Evolutionary conservation across 2,888 invertebrate genomes (phyloP).

Genomic region (Sphaerophoria taeniata): DNA sequence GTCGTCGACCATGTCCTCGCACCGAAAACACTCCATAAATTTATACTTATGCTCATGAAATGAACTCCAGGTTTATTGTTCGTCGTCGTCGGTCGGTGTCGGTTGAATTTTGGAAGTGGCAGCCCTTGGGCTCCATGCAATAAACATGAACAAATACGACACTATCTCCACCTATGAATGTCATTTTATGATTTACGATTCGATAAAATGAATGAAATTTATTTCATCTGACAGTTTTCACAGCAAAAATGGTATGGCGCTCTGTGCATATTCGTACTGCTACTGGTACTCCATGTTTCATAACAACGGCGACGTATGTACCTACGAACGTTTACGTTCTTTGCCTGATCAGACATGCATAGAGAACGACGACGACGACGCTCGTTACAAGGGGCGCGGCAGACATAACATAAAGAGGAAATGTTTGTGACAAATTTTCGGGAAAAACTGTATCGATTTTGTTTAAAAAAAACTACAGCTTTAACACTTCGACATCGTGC

Average conservation of each 20-base stretch:
- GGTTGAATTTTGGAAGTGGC: slow-evolving; percentile 7
- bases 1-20: neutral
- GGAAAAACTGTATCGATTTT: slow-evolving; percentile 62
- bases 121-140: slow-evolving; percentile 71
- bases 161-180: slow-evolving; percentile 75
- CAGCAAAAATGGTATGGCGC: slow-evolving; percentile 16
- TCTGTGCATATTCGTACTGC: slow-evolving; percentile 2
- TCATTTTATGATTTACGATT: slow-evolving; percentile 75
- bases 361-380: slow-evolving; percentile 9
- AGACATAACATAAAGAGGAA: slow-evolving; percentile 6
- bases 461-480: slow-evolving; percentile 37
- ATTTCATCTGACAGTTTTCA: slow-evolving; percentile 73
- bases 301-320: neutral
- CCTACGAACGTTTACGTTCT: neutral
- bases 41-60: slow-evolving; percentile 64
- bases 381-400: neutral
- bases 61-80: slow-evolving; percentile 72
- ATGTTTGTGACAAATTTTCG: slow-evolving; percentile 35
- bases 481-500: neutral
- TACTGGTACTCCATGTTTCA: neutral
- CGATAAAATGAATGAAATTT: slow-evolving; percentile 75
- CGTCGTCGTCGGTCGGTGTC: slow-evolving; percentile 6
- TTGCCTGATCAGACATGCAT: neutral
- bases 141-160: slow-evolving; percentile 75
- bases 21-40: neutral